These are phyloP conservation scores for Cheirogaleus major DNA, from an alignment of 2,797 vertebrate genomes.

Conservation along the genomic window DNA sequence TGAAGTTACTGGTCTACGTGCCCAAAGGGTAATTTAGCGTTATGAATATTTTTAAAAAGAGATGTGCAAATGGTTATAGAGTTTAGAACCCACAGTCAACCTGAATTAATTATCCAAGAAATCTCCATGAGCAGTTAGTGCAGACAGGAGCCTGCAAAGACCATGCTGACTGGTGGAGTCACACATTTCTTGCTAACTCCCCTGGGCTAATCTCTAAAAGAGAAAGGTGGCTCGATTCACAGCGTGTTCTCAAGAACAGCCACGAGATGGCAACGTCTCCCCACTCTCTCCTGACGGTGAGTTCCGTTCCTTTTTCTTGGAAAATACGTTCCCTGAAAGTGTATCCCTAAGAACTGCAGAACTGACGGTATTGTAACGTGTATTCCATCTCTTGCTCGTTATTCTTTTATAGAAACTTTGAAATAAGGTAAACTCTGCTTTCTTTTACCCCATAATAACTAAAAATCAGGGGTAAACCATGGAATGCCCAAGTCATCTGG, in stretches of 20 bases:
- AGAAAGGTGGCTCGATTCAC: background rate
- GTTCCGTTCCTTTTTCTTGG: background rate
- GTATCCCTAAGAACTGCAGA: background rate
- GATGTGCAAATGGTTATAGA: background rate
- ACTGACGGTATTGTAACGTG: background rate
- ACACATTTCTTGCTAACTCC: background rate
- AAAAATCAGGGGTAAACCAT: slow-evolving; percentile 53
- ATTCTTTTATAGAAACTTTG: slow-evolving; percentile 45
- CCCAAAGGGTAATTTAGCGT: background rate
- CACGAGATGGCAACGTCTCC: slow-evolving; percentile 81
- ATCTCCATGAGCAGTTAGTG: background rate
- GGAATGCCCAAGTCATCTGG: slow-evolving; percentile 16
- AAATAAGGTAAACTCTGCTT: slow-evolving; percentile 50
- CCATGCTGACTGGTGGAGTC: background rate
- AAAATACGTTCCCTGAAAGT: background rate
- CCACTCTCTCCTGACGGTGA: background rate
- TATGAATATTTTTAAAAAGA: background rate
- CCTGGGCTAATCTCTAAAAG: background rate
- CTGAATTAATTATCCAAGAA: background rate
- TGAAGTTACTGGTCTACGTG: background rate
- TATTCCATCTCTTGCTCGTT: slow-evolving; percentile 10
- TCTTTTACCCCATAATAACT: slow-evolving; percentile 67
- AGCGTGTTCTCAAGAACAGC: slow-evolving; percentile 29
- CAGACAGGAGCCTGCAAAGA: background rate
- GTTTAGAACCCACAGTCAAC: background rate